Evolutionary conservation across 2,113 vertebrate genomes (phyloP).

Genomic region (Steatornis caripensis): DNA sequence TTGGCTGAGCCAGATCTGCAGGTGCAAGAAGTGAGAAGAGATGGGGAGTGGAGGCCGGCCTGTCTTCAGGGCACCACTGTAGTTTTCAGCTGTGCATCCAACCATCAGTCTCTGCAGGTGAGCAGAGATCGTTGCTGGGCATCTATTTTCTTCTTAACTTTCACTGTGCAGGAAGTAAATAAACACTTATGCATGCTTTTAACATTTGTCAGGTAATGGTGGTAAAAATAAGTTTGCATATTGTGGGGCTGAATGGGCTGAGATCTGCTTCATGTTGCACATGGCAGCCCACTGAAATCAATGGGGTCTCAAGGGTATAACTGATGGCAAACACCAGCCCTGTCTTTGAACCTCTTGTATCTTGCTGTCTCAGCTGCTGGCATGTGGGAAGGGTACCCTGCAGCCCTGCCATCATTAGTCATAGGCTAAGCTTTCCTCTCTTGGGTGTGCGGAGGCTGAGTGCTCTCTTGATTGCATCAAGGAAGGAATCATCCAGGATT

Average conservation of each 20-base stretch:
- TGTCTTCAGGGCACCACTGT: not conserved
- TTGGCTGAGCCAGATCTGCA: not conserved
- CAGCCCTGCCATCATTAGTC: not conserved
- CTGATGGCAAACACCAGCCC: not conserved
- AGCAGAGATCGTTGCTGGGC: slow-evolving; percentile 43
- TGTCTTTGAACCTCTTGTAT: not conserved
- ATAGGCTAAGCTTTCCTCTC: not conserved
- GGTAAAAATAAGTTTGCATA: not conserved
- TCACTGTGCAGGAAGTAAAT: slow-evolving; percentile 20
- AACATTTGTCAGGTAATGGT: not conserved
- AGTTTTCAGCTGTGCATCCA: slow-evolving; percentile 12
- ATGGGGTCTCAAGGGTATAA: not conserved
- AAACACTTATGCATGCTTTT: not conserved
- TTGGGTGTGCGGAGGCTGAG: not conserved
- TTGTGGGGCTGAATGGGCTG: not conserved
- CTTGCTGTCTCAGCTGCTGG: not conserved
- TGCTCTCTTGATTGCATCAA: not conserved
- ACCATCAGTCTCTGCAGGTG: slow-evolving; percentile 43
- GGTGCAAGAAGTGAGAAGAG: not conserved
- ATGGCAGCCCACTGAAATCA: not conserved
- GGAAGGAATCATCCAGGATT: not conserved
- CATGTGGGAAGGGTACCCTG: not conserved
- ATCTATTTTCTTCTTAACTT: not conserved
- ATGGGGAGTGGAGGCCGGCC: not conserved
- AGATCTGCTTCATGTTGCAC: not conserved